Evolutionary conservation across 2,797 vertebrate genomes (phyloP), one percentile per base, ranked within the genome.

Genomic region (Parauchenoglanis ngamensis): DNA sequence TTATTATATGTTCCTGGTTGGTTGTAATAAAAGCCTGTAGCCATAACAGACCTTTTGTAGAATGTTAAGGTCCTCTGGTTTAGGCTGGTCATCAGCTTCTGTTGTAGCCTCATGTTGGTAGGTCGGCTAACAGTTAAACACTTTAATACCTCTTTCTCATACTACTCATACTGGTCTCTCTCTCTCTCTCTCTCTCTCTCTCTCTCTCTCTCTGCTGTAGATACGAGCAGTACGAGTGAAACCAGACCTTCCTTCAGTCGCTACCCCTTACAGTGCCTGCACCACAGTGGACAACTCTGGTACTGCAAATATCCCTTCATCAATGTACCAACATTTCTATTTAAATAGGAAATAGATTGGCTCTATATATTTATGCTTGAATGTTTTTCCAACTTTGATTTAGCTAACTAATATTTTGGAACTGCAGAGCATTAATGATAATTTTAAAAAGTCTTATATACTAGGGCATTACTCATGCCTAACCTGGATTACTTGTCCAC

Each of bases 191-290:
- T 49, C 44, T 49, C 4, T 75, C 25, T 28, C 73, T 72, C 2
- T 83, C 46, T 54, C 21, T 85, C 17, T 75, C 93, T 94, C 89
- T 91, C 88, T 90, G 91, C 88, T 87, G 5, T 89, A 98, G 97
- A 92, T 94, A 21, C 92, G 85, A 83, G 87, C 90, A 73, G 82
- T 91, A 87, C 87, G 91, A 77, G 94, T 25, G 90, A 94, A 94
- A 90, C 90, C 91, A 61, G 95, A 96, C 65, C 92, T 92, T 31
- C 86, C 86, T 82, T 86, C 88, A 72, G 11, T 92, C 85, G 85
- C 92, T 86, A 91, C 93, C 68, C 87, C 86, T 28, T 92, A 93
- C 89, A 93, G 89, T 89, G 94, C 88, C 92, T 77, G 91, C 90
- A 13, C 90, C 85, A 89, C 93, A 84, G 90, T 87, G 7, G 86